These are phyloP conservation scores for Dolomedes plantarius DNA, from an alignment of 2,888 invertebrate genomes.

Conservation along the genomic window DNA sequence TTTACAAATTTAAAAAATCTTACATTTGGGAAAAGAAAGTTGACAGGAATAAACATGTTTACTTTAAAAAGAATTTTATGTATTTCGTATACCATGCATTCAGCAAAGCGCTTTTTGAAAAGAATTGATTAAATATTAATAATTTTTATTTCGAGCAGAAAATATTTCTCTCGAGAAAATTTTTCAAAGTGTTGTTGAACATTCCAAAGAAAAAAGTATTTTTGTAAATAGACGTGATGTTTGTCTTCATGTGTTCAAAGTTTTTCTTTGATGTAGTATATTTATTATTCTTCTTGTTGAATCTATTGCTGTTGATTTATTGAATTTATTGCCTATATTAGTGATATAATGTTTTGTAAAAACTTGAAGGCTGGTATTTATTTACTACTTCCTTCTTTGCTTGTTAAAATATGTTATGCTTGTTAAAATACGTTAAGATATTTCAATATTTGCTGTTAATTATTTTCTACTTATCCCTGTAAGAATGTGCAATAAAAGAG, in stretches of 20 bases:
- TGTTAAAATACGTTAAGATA: not conserved
- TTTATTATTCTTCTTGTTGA: not conserved
- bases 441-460: not conserved
- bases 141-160: too few species aligned
- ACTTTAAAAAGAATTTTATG: too few species aligned
- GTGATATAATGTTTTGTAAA: not conserved
- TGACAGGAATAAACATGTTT: too few species aligned
- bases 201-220: not conserved
- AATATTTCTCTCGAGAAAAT: too few species aligned
- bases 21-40: too few species aligned
- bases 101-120: too few species aligned
- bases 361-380: not conserved
- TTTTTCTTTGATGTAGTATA: not conserved
- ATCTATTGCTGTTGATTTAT: not conserved
- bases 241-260: not conserved
- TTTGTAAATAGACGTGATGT: not conserved
- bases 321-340: not conserved
- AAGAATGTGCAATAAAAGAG: too few species aligned
- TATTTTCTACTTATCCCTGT: too few species aligned
- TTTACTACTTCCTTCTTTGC: not conserved
- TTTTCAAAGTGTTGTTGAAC: conserved; percentile 18
- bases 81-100: too few species aligned
- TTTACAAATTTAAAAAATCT: too few species aligned
- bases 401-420: not conserved
- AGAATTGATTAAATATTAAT: too few species aligned